Evolutionary conservation across 2,113 vertebrate species (phyloP).

Genomic region (Epinephelus cyanopodus): DNA sequence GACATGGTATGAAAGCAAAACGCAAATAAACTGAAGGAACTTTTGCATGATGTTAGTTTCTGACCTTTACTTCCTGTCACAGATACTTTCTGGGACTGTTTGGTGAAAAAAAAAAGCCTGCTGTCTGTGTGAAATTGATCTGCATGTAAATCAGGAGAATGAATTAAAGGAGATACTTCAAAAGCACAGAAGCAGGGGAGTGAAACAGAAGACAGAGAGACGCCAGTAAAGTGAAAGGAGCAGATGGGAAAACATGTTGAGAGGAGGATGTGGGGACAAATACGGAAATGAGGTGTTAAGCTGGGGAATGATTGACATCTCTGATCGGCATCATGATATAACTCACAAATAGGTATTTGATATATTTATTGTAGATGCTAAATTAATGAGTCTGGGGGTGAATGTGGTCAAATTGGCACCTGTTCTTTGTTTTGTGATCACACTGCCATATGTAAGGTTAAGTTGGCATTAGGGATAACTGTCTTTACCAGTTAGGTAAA

Average conservation of each 20-base stretch:
- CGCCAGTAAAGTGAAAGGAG: conserved; percentile 18
- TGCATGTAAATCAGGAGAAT: conserved; percentile 40
- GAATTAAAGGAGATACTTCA: conserved; percentile 31
- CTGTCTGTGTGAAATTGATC: conserved; percentile 23
- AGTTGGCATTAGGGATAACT: neutral
- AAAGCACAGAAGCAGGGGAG: conserved; percentile 14
- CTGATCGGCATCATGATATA: conserved; percentile 36
- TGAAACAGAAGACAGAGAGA: conserved; percentile 6
- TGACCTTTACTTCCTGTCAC: conserved; percentile 14
- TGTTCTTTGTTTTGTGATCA: conserved; percentile 22
- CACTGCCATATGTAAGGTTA: neutral
- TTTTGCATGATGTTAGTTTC: neutral
- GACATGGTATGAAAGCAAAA: neutral
- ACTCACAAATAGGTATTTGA: conserved; percentile 4
- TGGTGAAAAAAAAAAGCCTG: neutral
- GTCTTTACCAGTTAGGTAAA: neutral
- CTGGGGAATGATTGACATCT: conserved; percentile 34
- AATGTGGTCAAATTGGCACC: neutral
- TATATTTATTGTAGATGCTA: neutral
- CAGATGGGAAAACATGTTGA: conserved; percentile 36
- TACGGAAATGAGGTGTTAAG: conserved; percentile 13
- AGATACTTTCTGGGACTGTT: neutral
- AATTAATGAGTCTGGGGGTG: neutral
- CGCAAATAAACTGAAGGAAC: neutral
- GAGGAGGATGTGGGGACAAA: conserved; percentile 27